Base-by-base conservation (phyloP, 2,797 vertebrate species). In the Cyprinodon diabolis region DNA sequence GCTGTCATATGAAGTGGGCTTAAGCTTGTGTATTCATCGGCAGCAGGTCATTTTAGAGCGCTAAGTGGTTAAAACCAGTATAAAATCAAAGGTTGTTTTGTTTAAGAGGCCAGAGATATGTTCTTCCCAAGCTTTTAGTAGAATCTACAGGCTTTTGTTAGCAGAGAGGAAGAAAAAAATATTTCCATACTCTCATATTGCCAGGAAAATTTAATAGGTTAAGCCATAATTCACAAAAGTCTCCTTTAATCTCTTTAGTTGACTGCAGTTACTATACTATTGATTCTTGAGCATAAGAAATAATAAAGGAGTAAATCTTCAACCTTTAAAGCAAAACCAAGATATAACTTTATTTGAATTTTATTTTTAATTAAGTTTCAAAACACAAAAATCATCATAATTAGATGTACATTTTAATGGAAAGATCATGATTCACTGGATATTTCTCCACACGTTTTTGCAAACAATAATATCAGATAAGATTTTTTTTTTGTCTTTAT, bases 11-110 rank as follows among this genome's bases (percentile, higher is more conserved):
- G 21, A 72, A 45, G 55, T 30, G 23, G 9, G 19, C 40, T 69
- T 56, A 77, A 75, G 78, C 79, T 82, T 76, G 72, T 70, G 25
- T 51, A 57, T 66, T 84, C 68, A 1, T 75, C 76, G 69, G 55
- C 30, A 72, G 70, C 25, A 79, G 54, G 77, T 52, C 19, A 49
- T 71, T 70, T 60, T 70, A 58, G 43, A 80, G 71, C 10, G 21
- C 69, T 43, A 23, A 19, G 21, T 65, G 60, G 37, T 13, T 5
- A 68, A 68, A 63, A 66, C 49, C 62, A 8, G 1, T 45, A 7
- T 12, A 14, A 8, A 13, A 65, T 19, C n/a, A 21, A 21, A n/a
- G 62, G 45, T 45, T 45, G 62, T 12, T 45, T 2, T 45, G 40
- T 45, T 63, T 63, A n/a, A 43, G 4, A 40, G 19, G 35, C 11